These are phyloP conservation scores for Temnopleurus reevesii DNA, from an alignment of 53 echinoderm and acorn worm species.

Conservation along the genomic window DNA sequence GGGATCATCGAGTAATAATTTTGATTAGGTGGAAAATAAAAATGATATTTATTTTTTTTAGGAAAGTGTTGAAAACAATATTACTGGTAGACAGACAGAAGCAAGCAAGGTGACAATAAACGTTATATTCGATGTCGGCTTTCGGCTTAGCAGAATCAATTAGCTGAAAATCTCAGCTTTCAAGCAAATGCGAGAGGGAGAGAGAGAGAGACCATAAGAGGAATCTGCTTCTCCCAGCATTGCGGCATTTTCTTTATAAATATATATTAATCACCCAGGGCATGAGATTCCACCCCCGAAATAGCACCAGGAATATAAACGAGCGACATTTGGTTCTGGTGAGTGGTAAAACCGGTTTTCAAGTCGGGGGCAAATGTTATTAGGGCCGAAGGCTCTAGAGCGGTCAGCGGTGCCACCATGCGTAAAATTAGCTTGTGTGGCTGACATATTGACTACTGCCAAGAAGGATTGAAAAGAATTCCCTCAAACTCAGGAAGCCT, in stretches of 20 bases:
- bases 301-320: constrained; percentile 23
- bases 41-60: too few species aligned
- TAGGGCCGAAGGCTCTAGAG: constrained; percentile 36
- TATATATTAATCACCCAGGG: constrained; percentile 42
- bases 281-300: not conserved
- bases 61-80: not conserved
- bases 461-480: constrained; percentile 43
- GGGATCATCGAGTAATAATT: too few species aligned
- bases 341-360: constrained; percentile 44
- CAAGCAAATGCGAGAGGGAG: not conserved
- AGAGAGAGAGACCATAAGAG: not conserved
- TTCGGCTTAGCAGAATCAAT: constrained; percentile 32
- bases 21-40: too few species aligned
- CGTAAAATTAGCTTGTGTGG: constrained; percentile 59
- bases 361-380: constrained; percentile 43
- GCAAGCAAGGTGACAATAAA: constrained; percentile 5
- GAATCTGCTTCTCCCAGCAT: not conserved
- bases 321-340: not conserved
- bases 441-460: constrained; percentile 58
- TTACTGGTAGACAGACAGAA: not conserved
- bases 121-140: constrained; percentile 26
- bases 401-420: constrained; percentile 36
- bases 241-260: constrained; percentile 11
- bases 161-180: constrained; percentile 4
- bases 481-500: constrained; percentile 25